A percentile compares a stretch with the other conserved stretches of the same genome.
Conservation (phyloP, 2,888 invertebrate species). For the Tupiocoris notatus region DNA sequence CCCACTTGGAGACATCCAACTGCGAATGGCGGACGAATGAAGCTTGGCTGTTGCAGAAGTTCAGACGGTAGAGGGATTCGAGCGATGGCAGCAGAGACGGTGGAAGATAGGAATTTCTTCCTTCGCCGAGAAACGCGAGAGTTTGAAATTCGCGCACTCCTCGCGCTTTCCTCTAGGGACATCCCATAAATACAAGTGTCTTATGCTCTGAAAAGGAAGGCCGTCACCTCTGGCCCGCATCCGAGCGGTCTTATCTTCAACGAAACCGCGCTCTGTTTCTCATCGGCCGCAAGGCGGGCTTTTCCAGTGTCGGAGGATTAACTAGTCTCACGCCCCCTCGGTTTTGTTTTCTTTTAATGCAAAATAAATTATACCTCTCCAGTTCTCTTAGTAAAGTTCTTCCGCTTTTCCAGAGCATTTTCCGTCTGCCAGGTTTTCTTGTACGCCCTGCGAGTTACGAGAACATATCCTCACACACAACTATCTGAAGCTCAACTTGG, state of each 20-base stretch:
- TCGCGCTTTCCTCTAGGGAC: background rate
- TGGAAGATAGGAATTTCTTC: background rate
- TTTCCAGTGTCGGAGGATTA: background rate
- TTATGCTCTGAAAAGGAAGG: background rate
- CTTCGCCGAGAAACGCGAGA: background rate
- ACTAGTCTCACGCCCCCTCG: conserved; percentile 5
- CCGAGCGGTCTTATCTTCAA: background rate
- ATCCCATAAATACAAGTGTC: conserved; percentile 27
- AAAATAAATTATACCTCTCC: conserved; percentile 12
- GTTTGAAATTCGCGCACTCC: background rate
- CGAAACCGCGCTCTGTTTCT: background rate
- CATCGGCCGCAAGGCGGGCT: background rate
- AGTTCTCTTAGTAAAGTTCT: background rate
- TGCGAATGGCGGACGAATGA: no score
- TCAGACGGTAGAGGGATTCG: no score
- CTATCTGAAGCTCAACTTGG: no score
- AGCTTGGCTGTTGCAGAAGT: no score
- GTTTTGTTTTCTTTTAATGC: conserved; percentile 23
- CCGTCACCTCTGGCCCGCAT: conserved; percentile 3
- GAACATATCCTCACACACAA: no score
- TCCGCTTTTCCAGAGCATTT: background rate
- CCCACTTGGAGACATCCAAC: no score
- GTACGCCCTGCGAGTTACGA: no score
- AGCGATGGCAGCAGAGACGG: background rate
- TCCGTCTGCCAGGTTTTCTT: background rate